Evolutionary conservation across 2,888 invertebrate genomes (phyloP).

Genomic region (Parnassius apollo): DNA sequence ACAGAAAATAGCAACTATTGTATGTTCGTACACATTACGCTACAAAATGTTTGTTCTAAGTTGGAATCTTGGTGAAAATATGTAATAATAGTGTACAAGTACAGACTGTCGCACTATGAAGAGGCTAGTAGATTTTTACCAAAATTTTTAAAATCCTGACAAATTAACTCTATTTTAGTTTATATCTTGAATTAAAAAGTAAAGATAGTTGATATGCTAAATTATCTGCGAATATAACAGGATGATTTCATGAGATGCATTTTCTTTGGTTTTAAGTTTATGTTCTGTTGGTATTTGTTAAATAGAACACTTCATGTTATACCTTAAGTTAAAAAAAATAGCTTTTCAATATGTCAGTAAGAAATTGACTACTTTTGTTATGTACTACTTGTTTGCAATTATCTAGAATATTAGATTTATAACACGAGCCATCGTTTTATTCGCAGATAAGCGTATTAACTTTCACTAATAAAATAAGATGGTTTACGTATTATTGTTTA

Average conservation of each 20-base stretch:
- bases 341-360: too few relatives aligned
- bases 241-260: not conserved
- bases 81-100: not conserved
- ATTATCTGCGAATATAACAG: not conserved
- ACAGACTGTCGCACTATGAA: not conserved
- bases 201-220: not conserved
- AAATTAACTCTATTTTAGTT: slow-evolving; percentile 2
- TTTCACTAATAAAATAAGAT: not conserved
- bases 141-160: not conserved
- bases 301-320: too few relatives aligned
- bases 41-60: too few relatives aligned
- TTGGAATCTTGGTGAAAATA: not conserved
- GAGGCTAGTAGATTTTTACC: too few relatives aligned
- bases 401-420: too few relatives aligned
- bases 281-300: too few relatives aligned
- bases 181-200: not conserved
- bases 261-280: too few relatives aligned
- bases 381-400: too few relatives aligned
- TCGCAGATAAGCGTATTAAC: not conserved
- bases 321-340: too few relatives aligned
- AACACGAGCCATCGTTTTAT: not conserved
- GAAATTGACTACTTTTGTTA: too few relatives aligned
- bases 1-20: too few relatives aligned
- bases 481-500: not conserved
- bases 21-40: too few relatives aligned